Conservation (phyloP, 2,888 invertebrate species). For the Leptinotarsa haldemani region DNA sequence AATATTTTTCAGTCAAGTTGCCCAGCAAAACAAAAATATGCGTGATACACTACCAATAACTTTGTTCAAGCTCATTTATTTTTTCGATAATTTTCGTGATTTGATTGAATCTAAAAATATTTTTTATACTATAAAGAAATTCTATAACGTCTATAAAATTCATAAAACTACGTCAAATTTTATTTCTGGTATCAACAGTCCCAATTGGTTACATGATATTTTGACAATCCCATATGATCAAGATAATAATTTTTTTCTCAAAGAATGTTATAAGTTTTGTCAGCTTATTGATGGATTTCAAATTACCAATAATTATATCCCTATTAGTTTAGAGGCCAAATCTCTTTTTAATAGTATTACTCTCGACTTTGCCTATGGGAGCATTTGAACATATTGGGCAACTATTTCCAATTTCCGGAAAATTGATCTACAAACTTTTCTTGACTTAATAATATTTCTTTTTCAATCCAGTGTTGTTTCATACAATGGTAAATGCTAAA, state of each 20-base stretch:
- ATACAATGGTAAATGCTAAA: slow-evolving; percentile 8
- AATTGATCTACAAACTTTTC: not conserved
- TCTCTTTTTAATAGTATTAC: not conserved
- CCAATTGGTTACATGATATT: slow-evolving; percentile 1
- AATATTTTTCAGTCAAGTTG: too few species aligned
- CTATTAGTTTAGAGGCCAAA: not conserved
- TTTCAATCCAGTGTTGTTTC: not conserved
- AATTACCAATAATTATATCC: not conserved
- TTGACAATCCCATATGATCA: not conserved
- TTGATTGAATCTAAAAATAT: too few species aligned
- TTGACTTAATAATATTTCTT: not conserved
- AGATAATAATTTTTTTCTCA: not conserved
- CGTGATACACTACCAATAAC: too few species aligned
- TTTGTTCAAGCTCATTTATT: too few species aligned
- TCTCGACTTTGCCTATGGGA: not conserved
- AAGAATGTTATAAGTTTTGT: not conserved
- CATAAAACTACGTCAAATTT: not conserved
- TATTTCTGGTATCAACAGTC: too few species aligned
- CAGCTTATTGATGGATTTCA: not conserved
- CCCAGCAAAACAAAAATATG: too few species aligned
- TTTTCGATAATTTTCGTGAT: too few species aligned
- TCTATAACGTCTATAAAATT: not conserved
- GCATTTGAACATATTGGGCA: not conserved
- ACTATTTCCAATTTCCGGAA: not conserved
- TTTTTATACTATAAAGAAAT: not conserved